phyloP scores from a whole-genome alignment of 2,113 vertebrate genomes.

The Eurystomus gularis region DNA sequence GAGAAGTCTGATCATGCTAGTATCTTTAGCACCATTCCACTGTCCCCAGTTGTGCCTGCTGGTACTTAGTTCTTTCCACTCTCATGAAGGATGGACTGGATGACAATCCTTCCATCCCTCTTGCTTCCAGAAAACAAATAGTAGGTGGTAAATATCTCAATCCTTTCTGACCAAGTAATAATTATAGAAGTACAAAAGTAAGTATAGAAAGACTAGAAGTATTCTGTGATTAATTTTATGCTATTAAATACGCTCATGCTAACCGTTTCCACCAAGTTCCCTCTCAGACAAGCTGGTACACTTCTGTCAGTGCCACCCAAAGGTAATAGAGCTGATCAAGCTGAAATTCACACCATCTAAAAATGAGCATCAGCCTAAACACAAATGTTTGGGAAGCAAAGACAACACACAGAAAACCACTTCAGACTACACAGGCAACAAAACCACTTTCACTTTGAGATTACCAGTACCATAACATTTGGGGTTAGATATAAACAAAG shows the following conservation, averaged over 20 bases:
- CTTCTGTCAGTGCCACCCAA: no score
- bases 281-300: not conserved
- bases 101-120: not conserved
- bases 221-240: not conserved
- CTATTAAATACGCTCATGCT: not conserved
- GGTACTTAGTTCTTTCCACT: not conserved
- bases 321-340: not conserved
- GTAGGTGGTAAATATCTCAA: not conserved
- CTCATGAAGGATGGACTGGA: not conserved
- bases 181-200: not conserved
- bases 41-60: not conserved
- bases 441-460: not conserved
- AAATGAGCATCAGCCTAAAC: not conserved
- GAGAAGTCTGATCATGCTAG: not conserved
- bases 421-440: not conserved
- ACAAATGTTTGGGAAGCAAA: rapidly evolving
- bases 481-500: not conserved
- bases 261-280: not conserved
- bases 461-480: not conserved
- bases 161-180: not conserved
- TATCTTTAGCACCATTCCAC: not conserved
- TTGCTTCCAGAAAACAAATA: not conserved
- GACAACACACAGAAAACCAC: not conserved
- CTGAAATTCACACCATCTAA: not conserved
- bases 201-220: not conserved